phyloP scores from a whole-genome alignment of 1,140 invertebrate species.

The Drosophila ogumai region DNA sequence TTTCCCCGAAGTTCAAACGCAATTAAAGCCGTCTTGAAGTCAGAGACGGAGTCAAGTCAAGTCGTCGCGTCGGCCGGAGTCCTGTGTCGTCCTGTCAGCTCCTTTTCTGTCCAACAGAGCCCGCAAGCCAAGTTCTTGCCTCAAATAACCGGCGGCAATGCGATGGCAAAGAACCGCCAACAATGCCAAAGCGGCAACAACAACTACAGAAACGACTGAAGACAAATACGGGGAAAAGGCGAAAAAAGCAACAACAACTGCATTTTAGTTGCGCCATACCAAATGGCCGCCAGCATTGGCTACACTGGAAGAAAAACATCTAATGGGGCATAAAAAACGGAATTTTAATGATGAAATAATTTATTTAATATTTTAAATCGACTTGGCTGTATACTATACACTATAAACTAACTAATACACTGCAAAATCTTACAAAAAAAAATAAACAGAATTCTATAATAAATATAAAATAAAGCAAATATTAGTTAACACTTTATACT shows the following conservation, averaged over 20 bases:
- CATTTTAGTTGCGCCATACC: constrained; percentile 76
- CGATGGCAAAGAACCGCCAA: constrained; percentile 66
- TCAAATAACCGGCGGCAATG: constrained; percentile 65
- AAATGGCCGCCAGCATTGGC: constrained; percentile 51
- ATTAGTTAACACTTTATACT: no score
- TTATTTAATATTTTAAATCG: no score
- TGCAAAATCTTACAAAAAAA: no score
- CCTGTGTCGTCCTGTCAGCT: constrained; percentile 34
- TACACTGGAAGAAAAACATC: constrained; percentile 11
- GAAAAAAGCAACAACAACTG: constrained; percentile 72
- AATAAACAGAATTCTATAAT: no score
- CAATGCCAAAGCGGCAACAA: constrained; percentile 65
- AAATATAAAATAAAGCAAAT: no score
- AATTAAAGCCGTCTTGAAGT: constrained; percentile 56
- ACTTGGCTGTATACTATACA: no score
- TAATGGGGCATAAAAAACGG: not conserved
- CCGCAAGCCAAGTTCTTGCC: constrained; percentile 67
- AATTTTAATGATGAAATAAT: no score
- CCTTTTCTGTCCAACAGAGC: constrained; percentile 38
- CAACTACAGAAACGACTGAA: constrained; percentile 30
- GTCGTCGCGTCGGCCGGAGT: constrained; percentile 19
- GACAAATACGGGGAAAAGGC: constrained; percentile 35
- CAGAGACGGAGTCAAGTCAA: constrained; percentile 55
- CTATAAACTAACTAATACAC: no score
- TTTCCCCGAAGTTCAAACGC: constrained; percentile 24